Evolutionary conservation across 2,113 vertebrate species (phyloP).

Genomic region (Alethe castanea): DNA sequence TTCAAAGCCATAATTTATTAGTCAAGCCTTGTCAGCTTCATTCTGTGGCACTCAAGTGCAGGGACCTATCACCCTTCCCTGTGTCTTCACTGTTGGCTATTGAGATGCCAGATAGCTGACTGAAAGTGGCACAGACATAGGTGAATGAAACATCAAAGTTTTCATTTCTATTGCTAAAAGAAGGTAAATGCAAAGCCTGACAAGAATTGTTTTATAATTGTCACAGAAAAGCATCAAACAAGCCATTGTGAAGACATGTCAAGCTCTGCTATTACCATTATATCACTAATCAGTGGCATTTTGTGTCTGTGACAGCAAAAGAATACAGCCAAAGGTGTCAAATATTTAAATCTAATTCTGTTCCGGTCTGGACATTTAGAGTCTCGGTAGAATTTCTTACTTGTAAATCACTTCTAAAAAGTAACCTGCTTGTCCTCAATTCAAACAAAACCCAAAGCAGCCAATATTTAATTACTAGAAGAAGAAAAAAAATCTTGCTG

Average conservation of each 20-base stretch:
- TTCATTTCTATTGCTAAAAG: not conserved
- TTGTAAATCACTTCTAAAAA: not conserved
- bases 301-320: not conserved
- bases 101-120: fast-evolving
- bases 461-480: not conserved
- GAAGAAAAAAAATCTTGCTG: not conserved
- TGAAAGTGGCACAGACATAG: fast-evolving
- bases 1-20: not conserved
- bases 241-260: not conserved
- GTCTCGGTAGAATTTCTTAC: not conserved
- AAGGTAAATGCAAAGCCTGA: not conserved
- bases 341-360: not conserved
- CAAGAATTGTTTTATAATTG: not conserved
- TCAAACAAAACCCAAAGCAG: not conserved
- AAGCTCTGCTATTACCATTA: not conserved
- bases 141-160: not conserved
- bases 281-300: not conserved
- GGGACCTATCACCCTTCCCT: not conserved
- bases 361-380: not conserved
- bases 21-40: not conserved
- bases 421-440: not conserved
- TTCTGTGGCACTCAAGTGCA: not conserved
- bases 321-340: not conserved
- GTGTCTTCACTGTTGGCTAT: not conserved
- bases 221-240: not conserved